Percentiles rank a stretch among this genome's conserved stretches.
Evolutionary conservation across 2,888 invertebrate genomes (phyloP).

Genomic region (Hanleya hanleyi): DNA sequence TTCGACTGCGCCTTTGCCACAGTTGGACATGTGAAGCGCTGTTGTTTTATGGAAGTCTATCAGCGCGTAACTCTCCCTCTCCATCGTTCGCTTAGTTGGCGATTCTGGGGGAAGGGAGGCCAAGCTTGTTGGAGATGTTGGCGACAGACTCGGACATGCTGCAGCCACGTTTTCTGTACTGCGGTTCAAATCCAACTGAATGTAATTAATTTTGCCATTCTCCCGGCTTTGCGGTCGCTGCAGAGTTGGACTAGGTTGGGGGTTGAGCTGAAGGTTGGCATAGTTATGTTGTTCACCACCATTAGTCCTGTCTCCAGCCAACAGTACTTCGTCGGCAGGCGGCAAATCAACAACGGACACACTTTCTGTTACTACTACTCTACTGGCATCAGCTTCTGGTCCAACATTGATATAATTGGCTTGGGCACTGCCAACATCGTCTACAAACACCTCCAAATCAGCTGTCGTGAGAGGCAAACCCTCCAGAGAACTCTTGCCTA

Average conservation of each 20-base stretch:
- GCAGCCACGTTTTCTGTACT: conserved; percentile 38
- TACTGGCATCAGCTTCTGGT: background rate
- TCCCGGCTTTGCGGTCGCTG: conserved; percentile 2
- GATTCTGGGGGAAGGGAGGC: conserved; percentile 58
- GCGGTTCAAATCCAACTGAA: conserved; percentile 57
- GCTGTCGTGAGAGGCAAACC: background rate
- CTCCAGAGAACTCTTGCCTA: background rate
- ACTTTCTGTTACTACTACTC: background rate
- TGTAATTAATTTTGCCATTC: conserved; percentile 55
- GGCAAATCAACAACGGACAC: background rate
- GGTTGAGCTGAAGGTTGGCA: conserved; percentile 39
- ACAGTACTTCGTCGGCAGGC: background rate
- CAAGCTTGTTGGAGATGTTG: conserved; percentile 56
- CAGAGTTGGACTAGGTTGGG: conserved; percentile 19
- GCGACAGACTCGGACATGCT: conserved; percentile 41
- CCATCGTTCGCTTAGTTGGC: conserved; percentile 49
- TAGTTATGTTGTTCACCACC: conserved; percentile 38
- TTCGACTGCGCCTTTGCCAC: conserved; percentile 82
- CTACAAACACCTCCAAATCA: background rate
- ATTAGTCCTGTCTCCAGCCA: background rate
- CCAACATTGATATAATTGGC: conserved; percentile 8
- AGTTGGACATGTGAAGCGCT: conserved; percentile 83
- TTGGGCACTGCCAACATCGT: background rate
- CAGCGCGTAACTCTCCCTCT: conserved; percentile 83
- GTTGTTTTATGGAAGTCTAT: conserved; percentile 96